Base-by-base conservation (phyloP, 2,113 vertebrate species). In the Colaptes auratus region DNA sequence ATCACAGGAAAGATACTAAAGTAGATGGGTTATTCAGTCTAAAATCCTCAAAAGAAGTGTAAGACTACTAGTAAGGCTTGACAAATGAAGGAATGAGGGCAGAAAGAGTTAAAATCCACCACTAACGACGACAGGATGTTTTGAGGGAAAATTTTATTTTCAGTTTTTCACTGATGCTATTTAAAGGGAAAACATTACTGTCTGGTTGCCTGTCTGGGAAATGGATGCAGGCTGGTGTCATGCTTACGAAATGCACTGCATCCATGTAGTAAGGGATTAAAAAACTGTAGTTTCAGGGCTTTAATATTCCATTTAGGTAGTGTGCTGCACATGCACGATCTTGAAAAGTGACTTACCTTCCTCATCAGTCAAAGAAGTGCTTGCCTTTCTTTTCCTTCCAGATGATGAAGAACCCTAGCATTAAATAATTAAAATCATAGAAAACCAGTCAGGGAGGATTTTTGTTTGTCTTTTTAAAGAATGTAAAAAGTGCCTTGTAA, bases 371-470 rank as follows among this genome's bases (percentile, higher is more conserved):
- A 98, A 94, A 28, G 98, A 98, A 0, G 82, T 95, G 97, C 98
- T 98, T 76, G 96, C 96, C 96, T 99, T 99, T 93, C 98, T 98
- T 95, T 99, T 99, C 90, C 97, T 98, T 86, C 97, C 82, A 91
- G 92, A 95, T 73, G 94, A 95, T 24, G 81, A 94, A 28, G 64
- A 42, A 44, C 98, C 97, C 98, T 99, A 90, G 55, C 55, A 92
- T 94, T 71, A 30, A 95, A 93, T 93, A 96, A 92, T 77, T 63
- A 58, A 52, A 88, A 80, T 30, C 23, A 44, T 0, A 72, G 16
- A 55, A 75, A 69, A 55, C 16, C 69, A 86, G 42, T 28, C 52
- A 80, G 8, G 8, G 16, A 53, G 12, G 0, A 9, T 48, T 55
- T 33, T 48, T 71, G 13, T 48, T 76, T 70, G 17, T 69, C 73